A percentile compares a stretch with the other conserved stretches of the same genome.
Evolutionary conservation across 2,113 vertebrate genomes (phyloP).

Genomic region (Toxotes jaculatrix): DNA sequence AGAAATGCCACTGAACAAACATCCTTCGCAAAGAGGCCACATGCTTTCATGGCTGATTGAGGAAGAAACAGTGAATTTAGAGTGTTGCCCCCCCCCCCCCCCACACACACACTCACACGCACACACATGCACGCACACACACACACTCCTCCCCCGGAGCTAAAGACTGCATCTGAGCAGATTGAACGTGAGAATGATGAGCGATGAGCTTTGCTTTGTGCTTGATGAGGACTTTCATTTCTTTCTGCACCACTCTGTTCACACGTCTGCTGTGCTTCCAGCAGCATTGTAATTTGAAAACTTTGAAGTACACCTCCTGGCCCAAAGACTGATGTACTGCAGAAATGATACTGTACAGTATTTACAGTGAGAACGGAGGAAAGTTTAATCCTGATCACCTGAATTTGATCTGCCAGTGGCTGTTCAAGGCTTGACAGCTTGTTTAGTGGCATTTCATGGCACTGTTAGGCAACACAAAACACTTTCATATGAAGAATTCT

Average conservation of each 20-base stretch:
- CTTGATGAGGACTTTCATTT: constrained; percentile 61
- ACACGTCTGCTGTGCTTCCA: constrained; percentile 41
- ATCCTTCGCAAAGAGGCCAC: constrained; percentile 44
- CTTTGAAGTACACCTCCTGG: constrained; percentile 3
- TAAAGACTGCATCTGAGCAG: constrained; percentile 53
- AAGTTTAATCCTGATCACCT: not conserved
- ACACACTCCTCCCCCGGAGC: not conserved
- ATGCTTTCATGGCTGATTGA: constrained; percentile 57
- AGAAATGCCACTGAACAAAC: constrained; percentile 60
- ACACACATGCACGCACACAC: too few relatives aligned
- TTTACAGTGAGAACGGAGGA: not conserved
- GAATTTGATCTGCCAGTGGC: not conserved
- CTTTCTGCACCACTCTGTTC: constrained; percentile 39
- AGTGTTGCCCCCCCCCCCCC: not conserved
- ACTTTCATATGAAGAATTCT: constrained; percentile 1
- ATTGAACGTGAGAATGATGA: constrained; percentile 54
- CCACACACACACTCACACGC: too few relatives aligned
- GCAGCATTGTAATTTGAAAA: constrained; percentile 36
- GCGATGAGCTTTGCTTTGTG: constrained; percentile 53
- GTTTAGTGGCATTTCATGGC: not conserved
- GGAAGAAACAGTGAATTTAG: constrained; percentile 51
- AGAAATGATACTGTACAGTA: constrained; percentile 3
- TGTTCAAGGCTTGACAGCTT: constrained; percentile 1
- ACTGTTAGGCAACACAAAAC: not conserved
- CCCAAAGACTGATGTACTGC: constrained; percentile 4